Evolutionary conservation across 2,797 vertebrate species (phyloP), one percentile per base, ranked within the genome.

Genomic region (Rhinoraja longicauda): DNA sequence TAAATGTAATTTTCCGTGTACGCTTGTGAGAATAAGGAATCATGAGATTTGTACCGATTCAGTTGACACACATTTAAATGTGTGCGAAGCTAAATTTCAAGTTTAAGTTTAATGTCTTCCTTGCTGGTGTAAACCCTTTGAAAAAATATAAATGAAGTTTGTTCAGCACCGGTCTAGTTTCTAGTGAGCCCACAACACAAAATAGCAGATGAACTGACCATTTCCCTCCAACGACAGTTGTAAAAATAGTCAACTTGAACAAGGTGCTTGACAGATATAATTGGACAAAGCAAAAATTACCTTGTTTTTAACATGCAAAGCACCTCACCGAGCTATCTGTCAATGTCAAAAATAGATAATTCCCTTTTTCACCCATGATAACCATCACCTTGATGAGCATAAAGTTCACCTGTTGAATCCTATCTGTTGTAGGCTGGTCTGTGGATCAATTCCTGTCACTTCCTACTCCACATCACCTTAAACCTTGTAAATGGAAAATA

Each of bases 151-250:
- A 36, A 32, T 88, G 84, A 86, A 57, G 15, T 64, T 88, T n/a
- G 29, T 86, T 86, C 13, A 62, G 26, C 57, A 86, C 62, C 57
- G 86, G 24, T 57, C 59, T 36, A 67, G 84, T 88, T 64, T 88
- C n/a, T 88, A n/a, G 17, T 64, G 62, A 88, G 84, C 88, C 59
- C 62, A 36, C 62, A 67, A 84, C 84, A 88, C 84, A 88, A 88
- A 88, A 67, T 32, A 21, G 21, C 17, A 59, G 26, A 32, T 32
- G n/a, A 82, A 82, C 45, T 57, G 79, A 88, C n/a, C 2, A 36
- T 67, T 88, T 67, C 8, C 17, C 53, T 67, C 15, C n/a, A n/a
- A 64, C 36, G 62, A 8, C n/a, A 21, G 32, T 64, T 62, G 59
- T 19, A 13, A 29, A 86, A 76, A 86, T 36, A n/a, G 4, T 8